Evolutionary conservation across 2,888 invertebrate species (phyloP), one percentile per base, ranked within the genome.

Genomic region (Carterocephalus palaemon): DNA sequence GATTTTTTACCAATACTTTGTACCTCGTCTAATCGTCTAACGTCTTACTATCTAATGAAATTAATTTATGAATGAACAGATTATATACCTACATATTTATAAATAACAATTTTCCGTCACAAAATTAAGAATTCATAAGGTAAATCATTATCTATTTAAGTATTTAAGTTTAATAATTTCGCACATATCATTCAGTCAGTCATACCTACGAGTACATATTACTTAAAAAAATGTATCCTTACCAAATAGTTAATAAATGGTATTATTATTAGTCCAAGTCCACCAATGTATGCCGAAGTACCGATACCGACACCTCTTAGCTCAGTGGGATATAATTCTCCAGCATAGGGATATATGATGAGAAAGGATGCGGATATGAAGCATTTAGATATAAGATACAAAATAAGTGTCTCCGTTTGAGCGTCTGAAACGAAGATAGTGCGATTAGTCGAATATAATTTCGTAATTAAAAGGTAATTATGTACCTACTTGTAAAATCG

Each of bases 191-290:
- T n/a, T n/a, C n/a, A n/a, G n/a, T n/a, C n/a, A n/a, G n/a, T n/a
- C n/a, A n/a, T n/a, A n/a, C n/a, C n/a, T n/a, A n/a, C n/a, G n/a
- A n/a, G n/a, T n/a, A n/a, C n/a, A n/a, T n/a, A n/a, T n/a, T n/a
- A n/a, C n/a, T n/a, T 17, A 8, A 1, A 1, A 10, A n/a, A 32
- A 32, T 3, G 17, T 13, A 5, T 26, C 12, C 90, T 89, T 88
- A 95, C 95, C 89, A 97, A 88, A 76, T 96, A 96, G 40, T 95
- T 96, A 50, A 96, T 92, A 76, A 96, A 96, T 6, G 97, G 97
- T 69, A 96, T 96, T 42, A 95, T 91, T 52, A 95, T 93, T 31
- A 96, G 88, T 23, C 96, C 97, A 51, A 95, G 84, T 39, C 96
- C 96, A 38, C 95, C 96, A 55, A 96, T 93, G 70, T 97, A 96